These are phyloP conservation scores for Blastobasis lacticolella DNA, from an alignment of 2,888 invertebrate genomes.

Conservation along the genomic window DNA sequence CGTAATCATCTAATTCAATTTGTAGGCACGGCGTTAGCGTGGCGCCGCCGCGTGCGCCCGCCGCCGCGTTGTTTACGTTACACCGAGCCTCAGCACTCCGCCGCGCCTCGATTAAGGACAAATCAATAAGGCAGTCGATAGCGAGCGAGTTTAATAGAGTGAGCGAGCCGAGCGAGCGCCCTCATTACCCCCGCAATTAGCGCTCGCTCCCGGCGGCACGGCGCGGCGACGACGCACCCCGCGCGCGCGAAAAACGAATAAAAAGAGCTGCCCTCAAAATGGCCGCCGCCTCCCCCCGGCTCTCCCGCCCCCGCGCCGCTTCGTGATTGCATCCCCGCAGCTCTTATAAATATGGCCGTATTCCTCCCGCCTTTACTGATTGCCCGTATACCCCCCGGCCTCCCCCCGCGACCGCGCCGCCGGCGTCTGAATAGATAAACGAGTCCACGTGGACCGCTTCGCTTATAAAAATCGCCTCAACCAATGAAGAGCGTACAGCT, in stretches of 20 bases:
- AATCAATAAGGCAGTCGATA: constrained; percentile 73
- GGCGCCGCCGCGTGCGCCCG: constrained; percentile 23
- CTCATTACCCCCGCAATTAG: constrained; percentile 75
- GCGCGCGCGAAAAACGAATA: constrained; percentile 73
- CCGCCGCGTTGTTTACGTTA: constrained; percentile 12
- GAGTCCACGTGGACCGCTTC: constrained; percentile 73
- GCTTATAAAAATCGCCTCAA: constrained; percentile 70
- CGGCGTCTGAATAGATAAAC: constrained; percentile 76
- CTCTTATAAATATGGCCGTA: constrained; percentile 76
- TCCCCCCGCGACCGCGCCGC: constrained; percentile 73
- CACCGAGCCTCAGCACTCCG: constrained; percentile 27
- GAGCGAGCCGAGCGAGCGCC: constrained; percentile 69
- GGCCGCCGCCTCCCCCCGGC: constrained; percentile 77
- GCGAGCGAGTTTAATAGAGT: constrained; percentile 71
- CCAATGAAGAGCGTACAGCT: constrained; percentile 44
- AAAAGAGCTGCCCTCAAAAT: constrained; percentile 83
- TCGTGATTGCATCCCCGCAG: constrained; percentile 76
- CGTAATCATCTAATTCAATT: constrained; percentile 63
- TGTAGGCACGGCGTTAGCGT: constrained; percentile 40
- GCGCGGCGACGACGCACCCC: constrained; percentile 63
- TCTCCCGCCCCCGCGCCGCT: constrained; percentile 68
- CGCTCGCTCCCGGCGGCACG: constrained; percentile 57
- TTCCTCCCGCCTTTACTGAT: constrained; percentile 76
- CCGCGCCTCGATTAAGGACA: constrained; percentile 65
- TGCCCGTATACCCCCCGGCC: constrained; percentile 75